Conservation (phyloP, 2,888 invertebrate species). For the Tuta absoluta region DNA sequence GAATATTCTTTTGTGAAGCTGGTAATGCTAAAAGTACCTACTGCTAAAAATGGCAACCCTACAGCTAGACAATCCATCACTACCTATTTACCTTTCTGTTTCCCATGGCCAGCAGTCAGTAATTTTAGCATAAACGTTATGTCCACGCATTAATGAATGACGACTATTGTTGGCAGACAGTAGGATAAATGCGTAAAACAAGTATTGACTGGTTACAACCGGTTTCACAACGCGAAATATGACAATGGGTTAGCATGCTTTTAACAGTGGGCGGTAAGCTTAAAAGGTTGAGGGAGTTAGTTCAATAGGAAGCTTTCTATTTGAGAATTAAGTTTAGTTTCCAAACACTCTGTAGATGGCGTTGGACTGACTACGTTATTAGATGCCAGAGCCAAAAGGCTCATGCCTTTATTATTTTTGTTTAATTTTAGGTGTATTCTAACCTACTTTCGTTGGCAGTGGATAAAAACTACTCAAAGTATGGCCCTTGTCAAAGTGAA, state of each 20-base stretch:
- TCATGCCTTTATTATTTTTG: no score
- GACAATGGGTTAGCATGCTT: background rate
- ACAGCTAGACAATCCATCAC: background rate
- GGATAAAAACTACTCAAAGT: no score
- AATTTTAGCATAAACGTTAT: conserved; percentile 14
- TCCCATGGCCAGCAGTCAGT: conserved; percentile 8
- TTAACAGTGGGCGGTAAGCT: background rate
- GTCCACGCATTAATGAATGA: conserved; percentile 5
- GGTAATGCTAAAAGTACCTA: no score
- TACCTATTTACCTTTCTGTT: conserved; percentile 1
- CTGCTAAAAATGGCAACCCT: background rate
- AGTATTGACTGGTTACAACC: background rate
- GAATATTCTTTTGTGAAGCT: no score
- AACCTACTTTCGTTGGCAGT: no score
- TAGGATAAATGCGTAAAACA: background rate
- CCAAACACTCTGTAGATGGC: no score
- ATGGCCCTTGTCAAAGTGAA: no score
- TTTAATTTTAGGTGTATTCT: no score
- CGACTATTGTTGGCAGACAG: background rate
- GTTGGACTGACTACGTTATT: no score
- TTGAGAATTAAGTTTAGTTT: no score
- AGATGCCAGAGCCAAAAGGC: no score
- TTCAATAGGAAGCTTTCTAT: no score
- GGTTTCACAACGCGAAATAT: background rate
- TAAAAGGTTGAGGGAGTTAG: background rate